phyloP scores from a whole-genome alignment of 2,888 invertebrate species.

The Orthosia gracilis region DNA sequence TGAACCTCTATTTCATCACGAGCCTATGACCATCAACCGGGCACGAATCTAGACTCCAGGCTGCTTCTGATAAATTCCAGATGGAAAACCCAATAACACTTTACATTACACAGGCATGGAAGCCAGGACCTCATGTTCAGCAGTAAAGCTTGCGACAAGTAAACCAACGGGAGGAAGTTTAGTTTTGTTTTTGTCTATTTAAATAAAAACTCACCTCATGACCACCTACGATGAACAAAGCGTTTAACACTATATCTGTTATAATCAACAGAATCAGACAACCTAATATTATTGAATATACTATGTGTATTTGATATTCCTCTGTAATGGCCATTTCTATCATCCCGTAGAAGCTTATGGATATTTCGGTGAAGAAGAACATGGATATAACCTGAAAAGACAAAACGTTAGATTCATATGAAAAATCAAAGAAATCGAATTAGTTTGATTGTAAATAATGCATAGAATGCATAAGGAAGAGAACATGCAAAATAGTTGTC shows the following conservation, averaged over 20 bases:
- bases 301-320: neutral
- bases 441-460: neutral
- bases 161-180: too few relatives aligned
- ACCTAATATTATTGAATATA: neutral
- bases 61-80: too few relatives aligned
- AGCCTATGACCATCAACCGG: too few relatives aligned
- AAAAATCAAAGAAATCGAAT: neutral
- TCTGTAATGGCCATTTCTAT: neutral
- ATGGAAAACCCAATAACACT: too few relatives aligned
- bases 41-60: too few relatives aligned
- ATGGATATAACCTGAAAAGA: conserved; percentile 28
- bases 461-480: too few relatives aligned
- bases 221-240: conserved; percentile 38
- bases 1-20: too few relatives aligned
- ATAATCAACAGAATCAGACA: conserved; percentile 12
- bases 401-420: neutral
- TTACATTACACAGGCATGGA: too few relatives aligned
- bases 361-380: neutral
- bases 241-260: conserved; percentile 25
- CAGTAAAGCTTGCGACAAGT: too few relatives aligned
- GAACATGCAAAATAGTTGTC: too few relatives aligned
- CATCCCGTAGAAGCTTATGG: neutral
- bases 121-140: too few relatives aligned
- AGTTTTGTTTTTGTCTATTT: neutral
- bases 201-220: conserved; percentile 35